Evolutionary conservation across 2,797 vertebrate species (phyloP).

Genomic region (Arrhamphus sclerolepis): DNA sequence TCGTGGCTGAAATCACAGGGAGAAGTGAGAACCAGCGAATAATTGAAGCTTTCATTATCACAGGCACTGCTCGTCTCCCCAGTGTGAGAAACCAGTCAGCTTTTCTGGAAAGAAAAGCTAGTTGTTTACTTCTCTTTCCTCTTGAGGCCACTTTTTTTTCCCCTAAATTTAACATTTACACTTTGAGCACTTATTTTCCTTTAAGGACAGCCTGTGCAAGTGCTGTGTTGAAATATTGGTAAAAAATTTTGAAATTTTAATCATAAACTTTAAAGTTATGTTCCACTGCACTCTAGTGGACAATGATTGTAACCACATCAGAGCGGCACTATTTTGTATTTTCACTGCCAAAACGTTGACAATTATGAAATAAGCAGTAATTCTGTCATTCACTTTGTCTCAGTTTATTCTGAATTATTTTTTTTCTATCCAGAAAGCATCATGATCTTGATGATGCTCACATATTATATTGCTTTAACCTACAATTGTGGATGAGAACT

Average conservation of each 20-base stretch:
- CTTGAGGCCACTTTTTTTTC: too few species aligned
- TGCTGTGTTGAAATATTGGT: not conserved
- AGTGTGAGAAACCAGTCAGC: slow-evolving; percentile 22
- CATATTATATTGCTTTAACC: too few species aligned
- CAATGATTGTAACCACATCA: not conserved
- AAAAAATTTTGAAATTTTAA: too few species aligned
- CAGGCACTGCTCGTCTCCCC: not conserved
- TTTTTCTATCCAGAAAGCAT: too few species aligned
- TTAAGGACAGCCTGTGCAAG: not conserved
- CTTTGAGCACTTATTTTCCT: not conserved
- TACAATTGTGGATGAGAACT: too few species aligned
- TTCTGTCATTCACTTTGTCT: too few species aligned
- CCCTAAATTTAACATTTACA: not conserved
- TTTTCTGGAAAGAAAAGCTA: slow-evolving; percentile 7
- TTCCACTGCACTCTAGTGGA: slow-evolving; percentile 59
- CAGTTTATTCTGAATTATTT: too few species aligned
- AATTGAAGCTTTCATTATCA: slow-evolving; percentile 19
- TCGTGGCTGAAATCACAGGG: slow-evolving; percentile 11
- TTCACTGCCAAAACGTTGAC: slow-evolving; percentile 3
- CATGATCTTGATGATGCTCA: too few species aligned
- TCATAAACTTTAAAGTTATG: slow-evolving; percentile 4
- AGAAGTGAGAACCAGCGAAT: slow-evolving; percentile 24
- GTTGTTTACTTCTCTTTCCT: not conserved
- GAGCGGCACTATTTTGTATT: not conserved
- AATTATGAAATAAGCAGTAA: not conserved